Conservation (phyloP, 1,140 invertebrate species). For the Ditylenchus dipsaci region DNA sequence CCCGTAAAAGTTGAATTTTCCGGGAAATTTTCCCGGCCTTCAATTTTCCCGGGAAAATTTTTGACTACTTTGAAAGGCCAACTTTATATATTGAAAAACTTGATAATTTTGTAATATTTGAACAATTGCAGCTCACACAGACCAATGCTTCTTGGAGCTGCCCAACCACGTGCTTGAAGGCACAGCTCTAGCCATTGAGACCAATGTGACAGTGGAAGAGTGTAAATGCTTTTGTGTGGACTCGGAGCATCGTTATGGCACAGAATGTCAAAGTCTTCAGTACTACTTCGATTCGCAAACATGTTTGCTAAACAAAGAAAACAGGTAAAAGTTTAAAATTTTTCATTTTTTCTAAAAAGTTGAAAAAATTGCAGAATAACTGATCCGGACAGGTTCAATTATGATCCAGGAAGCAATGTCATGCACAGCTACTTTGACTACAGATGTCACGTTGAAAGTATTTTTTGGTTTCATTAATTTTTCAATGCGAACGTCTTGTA, state of each 20-base stretch:
- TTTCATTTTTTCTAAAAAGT: not conserved
- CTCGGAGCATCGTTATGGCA: constrained; percentile 49
- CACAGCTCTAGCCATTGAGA: constrained; percentile 51
- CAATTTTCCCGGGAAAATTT: no score
- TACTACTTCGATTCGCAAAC: constrained; percentile 53
- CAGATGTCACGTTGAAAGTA: constrained; percentile 42
- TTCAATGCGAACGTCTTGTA: constrained; percentile 25
- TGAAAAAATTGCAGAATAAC: constrained; percentile 34
- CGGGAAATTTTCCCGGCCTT: no score
- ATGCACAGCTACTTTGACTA: constrained; percentile 54
- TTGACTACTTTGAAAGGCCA: no score
- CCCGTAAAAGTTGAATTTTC: no score
- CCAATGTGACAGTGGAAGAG: constrained; percentile 45
- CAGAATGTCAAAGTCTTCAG: constrained; percentile 47
- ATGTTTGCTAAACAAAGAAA: constrained; percentile 53
- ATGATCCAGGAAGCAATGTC: constrained; percentile 15
- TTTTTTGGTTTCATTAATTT: not conserved
- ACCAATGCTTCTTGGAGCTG: constrained; percentile 54
- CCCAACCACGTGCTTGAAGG: constrained; percentile 54
- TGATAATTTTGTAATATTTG: not conserved
- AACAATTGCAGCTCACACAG: constrained; percentile 22
- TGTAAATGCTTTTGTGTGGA: constrained; percentile 56
- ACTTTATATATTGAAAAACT: no score
- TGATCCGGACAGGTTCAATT: constrained; percentile 51
- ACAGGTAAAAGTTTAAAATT: constrained; percentile 28